Evolutionary conservation across 2,113 vertebrate genomes (phyloP), one percentile per base, ranked within the genome.

Genomic region (Galbula dea): DNA sequence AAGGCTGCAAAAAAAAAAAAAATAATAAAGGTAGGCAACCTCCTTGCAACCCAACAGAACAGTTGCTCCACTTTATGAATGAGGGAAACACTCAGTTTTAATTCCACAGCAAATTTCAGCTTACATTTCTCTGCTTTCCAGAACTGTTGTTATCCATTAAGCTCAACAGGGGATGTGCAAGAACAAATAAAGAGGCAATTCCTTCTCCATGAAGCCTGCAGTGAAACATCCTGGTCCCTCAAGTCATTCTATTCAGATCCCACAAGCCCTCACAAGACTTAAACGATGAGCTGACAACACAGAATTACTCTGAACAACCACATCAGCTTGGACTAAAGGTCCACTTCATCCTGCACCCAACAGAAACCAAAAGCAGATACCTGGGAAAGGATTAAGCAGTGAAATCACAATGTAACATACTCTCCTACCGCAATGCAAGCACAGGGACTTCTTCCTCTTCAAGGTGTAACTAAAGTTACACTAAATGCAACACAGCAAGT

Each of bases 311-410:
- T 37, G 7, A 74, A 15, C 18, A 48, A n/a, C 22, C 19, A n/a
- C 39, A 46, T 2, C 1, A 0, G 2, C n/a, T 30, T 9, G 0
- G 10, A 32, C 24, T 55, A 45, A 45, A 34, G n/a, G 29, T 39
- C 34, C 37, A 19, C 27, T n/a, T 89, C 66, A 62, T 39, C 18
- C 37, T 30, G 30, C 37, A 54, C 22, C 29, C 59, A 66, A 62
- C 16, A 54, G 74, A 85, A 92, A 71, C 34, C 58, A 67, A 41
- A 65, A 57, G 41, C 6, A 12, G 23, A 30, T 6, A 43, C 6
- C 7, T 7, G 43, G 43, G 29, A 55, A 82, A 63, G 3, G 1
- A 26, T 19, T 9, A 34, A 24, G 30, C 21, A 36, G 18, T 8
- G 45, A 77, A 73, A 68, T 7, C 24, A 49, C 19, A 43, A 30